Base-by-base conservation (phyloP, 2,113 vertebrate genomes). In the Grantiella picta region DNA sequence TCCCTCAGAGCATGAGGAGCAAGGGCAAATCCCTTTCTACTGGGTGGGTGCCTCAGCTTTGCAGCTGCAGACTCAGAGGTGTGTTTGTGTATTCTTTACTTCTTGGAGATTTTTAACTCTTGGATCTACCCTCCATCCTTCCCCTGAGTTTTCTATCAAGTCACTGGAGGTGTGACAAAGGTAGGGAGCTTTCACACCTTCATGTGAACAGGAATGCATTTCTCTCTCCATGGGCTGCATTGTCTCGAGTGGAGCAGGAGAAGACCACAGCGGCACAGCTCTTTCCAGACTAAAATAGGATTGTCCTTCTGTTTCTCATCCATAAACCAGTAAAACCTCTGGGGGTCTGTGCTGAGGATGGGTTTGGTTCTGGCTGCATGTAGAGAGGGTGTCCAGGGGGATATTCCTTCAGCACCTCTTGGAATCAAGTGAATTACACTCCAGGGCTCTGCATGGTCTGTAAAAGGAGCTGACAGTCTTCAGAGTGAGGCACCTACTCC, bases 161-260 rank as follows among this genome's bases (percentile, higher is more conserved):
- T 47, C 33, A 19, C 31, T n/a, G 10, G 44, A 73, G 9, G 14
- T 72, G 23, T 77, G 66, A 35, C 9, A 8, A 11, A 63, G n/a
- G 27, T 35, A 40, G 23, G 38, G 50, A 94, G 24, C 2, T 28
- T 64, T 82, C 38, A 52, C 66, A 79, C 7, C 18, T 17, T 47
- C 2, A 3, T 6, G 20, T 63, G 70, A 64, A 11, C 14, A 63
- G 31, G 2, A 28, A 33, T 23, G 27, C 5, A 4, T 78, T 38
- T 82, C 38, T 93, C 44, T 71, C 29, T 57, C 64, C 20, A 5
- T 0, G 1, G 11, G 20, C 38, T 42, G 12, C 0, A 0, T 6
- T 66, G 60, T 54, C 38, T 63, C 47, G 10, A 23, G 42, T 0
- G 0, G 35, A n/a, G 25, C 15, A 63, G 72, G 4, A 81, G 60